Evolutionary conservation across 2,113 vertebrate species (phyloP).

Genomic region (Hippoglossus stenolepis): DNA sequence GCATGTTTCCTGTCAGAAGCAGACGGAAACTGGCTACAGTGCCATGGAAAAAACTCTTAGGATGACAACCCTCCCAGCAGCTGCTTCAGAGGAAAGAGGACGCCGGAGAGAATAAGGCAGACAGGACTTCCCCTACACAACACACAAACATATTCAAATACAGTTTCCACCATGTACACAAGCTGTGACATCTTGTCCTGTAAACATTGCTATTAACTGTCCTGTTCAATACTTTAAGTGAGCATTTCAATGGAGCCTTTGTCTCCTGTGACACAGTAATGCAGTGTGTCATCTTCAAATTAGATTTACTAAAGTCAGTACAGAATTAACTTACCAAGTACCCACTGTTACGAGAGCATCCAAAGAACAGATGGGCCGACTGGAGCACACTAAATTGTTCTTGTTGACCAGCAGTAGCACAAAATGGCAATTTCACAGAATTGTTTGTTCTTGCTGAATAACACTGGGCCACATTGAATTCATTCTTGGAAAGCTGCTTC

Average conservation of each 20-base stretch:
- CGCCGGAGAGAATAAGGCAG: conserved; percentile 37
- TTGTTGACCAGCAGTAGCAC: conserved; percentile 25
- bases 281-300: conserved; percentile 41
- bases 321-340: conserved; percentile 38
- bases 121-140: not conserved
- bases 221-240: conserved; percentile 18
- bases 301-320: conserved; percentile 52
- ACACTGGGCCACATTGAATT: not conserved
- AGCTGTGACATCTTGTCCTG: conserved; percentile 35
- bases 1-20: conserved; percentile 67
- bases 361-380: conserved; percentile 14
- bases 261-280: conserved; percentile 37
- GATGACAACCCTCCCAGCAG: conserved; percentile 63
- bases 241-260: conserved; percentile 48
- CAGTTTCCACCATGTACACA: not conserved
- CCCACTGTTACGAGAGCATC: conserved; percentile 16
- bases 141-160: conserved; percentile 38
- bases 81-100: conserved; percentile 55
- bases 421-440: conserved; percentile 37
- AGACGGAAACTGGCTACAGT: conserved; percentile 60
- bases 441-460: conserved; percentile 2
- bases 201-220: conserved; percentile 11
- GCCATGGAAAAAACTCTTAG: conserved; percentile 73
- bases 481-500: conserved; percentile 29
- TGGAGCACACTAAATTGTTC: conserved; percentile 5